Conservation (phyloP, 1,140 invertebrate species). For the Eriocheir sinensis region DNA sequence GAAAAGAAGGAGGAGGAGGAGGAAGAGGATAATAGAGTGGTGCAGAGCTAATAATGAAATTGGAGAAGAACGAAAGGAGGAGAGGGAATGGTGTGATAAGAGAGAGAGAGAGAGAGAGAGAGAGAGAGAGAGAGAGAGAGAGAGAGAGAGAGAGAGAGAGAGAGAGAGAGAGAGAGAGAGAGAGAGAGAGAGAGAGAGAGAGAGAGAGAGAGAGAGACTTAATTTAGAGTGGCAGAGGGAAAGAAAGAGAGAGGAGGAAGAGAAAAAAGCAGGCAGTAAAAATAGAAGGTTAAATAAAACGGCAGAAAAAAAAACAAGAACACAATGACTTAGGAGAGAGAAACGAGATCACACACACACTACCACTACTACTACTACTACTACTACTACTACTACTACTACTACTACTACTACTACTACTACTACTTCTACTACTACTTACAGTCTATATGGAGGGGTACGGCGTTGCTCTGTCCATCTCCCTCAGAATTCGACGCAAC, state of each 20-base stretch:
- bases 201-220: conserved; percentile 18
- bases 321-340: background rate
- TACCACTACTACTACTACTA: conserved; percentile 25
- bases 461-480: conserved; percentile 56
- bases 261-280: too few relatives aligned
- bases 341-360: background rate
- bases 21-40: too few relatives aligned
- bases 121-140: too few relatives aligned
- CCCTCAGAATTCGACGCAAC: conserved; percentile 51
- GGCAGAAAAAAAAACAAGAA: background rate
- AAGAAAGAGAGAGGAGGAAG: background rate
- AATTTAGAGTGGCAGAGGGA: too few relatives aligned
- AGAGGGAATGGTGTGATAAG: background rate
- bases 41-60: background rate
- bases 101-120: too few relatives aligned
- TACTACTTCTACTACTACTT: conserved; percentile 35
- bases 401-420: conserved; percentile 25
- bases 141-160: background rate
- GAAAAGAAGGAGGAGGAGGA: background rate
- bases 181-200: background rate
- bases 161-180: background rate
- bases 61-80: background rate
- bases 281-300: background rate
- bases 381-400: conserved; percentile 24
- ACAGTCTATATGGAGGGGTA: conserved; percentile 54